A percentile compares a stretch with the other conserved stretches of the same genome.
phyloP scores from a whole-genome alignment of 92 coral and sea anemone genomes.

The Zoanthus sansibaricus region DNA sequence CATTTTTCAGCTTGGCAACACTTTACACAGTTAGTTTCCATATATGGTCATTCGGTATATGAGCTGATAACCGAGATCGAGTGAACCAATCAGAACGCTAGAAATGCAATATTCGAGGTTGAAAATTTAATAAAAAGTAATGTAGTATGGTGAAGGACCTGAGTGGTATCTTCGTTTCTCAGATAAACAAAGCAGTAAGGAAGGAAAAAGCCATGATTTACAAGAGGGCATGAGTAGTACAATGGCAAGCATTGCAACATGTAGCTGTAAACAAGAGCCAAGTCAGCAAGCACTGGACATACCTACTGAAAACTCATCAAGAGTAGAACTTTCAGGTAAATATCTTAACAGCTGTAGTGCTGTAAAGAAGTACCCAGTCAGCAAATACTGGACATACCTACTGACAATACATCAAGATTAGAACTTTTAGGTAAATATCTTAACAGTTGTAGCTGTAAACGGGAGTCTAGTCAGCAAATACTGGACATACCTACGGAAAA shows the following conservation, averaged over 20 bases:
- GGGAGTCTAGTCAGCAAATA: conserved; percentile 3
- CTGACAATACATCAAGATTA: conserved; percentile 24
- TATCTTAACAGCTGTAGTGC: neutral
- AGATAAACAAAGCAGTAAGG: neutral
- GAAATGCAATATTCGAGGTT: no score
- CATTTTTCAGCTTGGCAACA: neutral
- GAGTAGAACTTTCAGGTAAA: conserved; percentile 37
- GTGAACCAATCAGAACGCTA: no score
- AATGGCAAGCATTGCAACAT: conserved; percentile 33
- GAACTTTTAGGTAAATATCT: conserved; percentile 23
- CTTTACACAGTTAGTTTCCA: no score
- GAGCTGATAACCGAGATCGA: no score
- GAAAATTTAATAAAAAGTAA: no score
- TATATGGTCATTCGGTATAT: no score
- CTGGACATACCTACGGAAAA: conserved; percentile 23
- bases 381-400: conserved; percentile 23
- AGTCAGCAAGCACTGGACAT: conserved; percentile 26
- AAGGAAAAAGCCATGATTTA: neutral
- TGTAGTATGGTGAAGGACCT: no score
- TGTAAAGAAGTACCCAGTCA: conserved; percentile 20
- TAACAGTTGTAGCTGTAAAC: no score
- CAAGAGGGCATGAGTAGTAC: neutral
- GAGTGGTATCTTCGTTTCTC: neutral
- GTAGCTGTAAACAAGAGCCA: conserved; percentile 33
- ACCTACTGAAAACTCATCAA: conserved; percentile 28